These are phyloP conservation scores for Alloscopus bannaensis DNA, from an alignment of 2,888 invertebrate species.

Conservation along the genomic window DNA sequence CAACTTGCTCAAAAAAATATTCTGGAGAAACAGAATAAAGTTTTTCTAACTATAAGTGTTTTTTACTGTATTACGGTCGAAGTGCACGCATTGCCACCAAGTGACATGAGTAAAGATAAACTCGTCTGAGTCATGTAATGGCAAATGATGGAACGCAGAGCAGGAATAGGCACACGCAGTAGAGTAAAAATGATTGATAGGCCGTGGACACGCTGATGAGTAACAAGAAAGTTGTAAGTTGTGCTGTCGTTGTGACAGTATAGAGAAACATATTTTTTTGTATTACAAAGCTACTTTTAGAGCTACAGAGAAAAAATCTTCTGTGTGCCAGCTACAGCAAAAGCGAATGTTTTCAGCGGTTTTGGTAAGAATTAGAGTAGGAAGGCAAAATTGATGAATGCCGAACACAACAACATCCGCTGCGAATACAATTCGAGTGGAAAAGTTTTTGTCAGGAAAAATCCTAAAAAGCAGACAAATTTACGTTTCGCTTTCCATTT, in stretches of 20 bases:
- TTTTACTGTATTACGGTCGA: no score
- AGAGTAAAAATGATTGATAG: slow-evolving; percentile 69
- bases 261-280: no score
- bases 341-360: not conserved
- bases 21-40: not conserved
- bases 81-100: no score
- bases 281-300: no score
- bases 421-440: not conserved
- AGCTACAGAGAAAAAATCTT: no score
- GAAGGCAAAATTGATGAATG: slow-evolving; percentile 15
- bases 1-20: slow-evolving; percentile 7
- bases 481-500: slow-evolving; percentile 65
- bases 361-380: not conserved
- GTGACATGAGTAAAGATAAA: no score
- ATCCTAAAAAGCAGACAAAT: slow-evolving; percentile 54
- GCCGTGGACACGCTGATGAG: slow-evolving; percentile 68
- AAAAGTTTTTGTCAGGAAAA: slow-evolving; percentile 43
- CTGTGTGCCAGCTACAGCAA: not conserved
- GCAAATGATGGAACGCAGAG: no score
- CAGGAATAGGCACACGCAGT: slow-evolving; percentile 16
- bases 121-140: no score
- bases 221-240: slow-evolving; percentile 38
- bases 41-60: slow-evolving; percentile 15
- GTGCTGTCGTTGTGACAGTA: no score
- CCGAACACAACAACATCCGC: slow-evolving; percentile 24